Percentiles rank a stretch among this genome's conserved stretches.
phyloP scores from a whole-genome alignment of 2,888 invertebrate species.

The Drosophila colorata region DNA sequence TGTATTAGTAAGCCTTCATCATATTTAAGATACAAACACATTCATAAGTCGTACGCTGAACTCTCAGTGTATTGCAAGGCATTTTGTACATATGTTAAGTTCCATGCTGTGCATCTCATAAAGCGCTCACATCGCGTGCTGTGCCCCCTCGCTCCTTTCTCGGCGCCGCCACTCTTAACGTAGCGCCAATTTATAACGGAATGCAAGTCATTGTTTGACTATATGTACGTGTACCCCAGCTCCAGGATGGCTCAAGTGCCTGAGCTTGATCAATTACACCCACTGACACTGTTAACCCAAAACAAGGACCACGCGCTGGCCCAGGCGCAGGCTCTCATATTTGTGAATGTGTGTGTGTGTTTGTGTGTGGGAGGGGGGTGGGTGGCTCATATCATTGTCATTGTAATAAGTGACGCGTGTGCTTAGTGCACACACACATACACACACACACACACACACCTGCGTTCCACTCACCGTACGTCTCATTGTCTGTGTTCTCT shows the following conservation, averaged over 20 bases:
- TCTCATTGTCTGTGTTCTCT: constrained; percentile 8
- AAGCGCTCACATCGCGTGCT: constrained; percentile 21
- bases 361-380: constrained; percentile 12
- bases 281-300: constrained; percentile 63
- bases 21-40: no score
- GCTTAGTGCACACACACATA: constrained; percentile 53
- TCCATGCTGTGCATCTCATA: constrained; percentile 50
- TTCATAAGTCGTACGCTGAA: no score
- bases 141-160: no score
- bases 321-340: constrained; percentile 35
- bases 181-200: constrained; percentile 64
- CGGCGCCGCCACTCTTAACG: constrained; percentile 27
- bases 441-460: constrained; percentile 18
- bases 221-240: constrained; percentile 47
- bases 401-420: constrained; percentile 77
- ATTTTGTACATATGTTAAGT: constrained; percentile 27
- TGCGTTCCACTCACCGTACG: constrained; percentile 24
- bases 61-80: constrained; percentile 23
- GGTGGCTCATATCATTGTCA: constrained; percentile 76
- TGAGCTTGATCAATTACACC: constrained; percentile 73
- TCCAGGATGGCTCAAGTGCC: constrained; percentile 39
- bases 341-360: constrained; percentile 26
- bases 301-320: constrained; percentile 5
- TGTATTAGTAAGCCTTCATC: no score
- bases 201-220: constrained; percentile 71